Percentiles rank a stretch among this genome's conserved stretches.
Evolutionary conservation across 2,113 vertebrate species (phyloP).

Genomic region (Pterocles burchelli): DNA sequence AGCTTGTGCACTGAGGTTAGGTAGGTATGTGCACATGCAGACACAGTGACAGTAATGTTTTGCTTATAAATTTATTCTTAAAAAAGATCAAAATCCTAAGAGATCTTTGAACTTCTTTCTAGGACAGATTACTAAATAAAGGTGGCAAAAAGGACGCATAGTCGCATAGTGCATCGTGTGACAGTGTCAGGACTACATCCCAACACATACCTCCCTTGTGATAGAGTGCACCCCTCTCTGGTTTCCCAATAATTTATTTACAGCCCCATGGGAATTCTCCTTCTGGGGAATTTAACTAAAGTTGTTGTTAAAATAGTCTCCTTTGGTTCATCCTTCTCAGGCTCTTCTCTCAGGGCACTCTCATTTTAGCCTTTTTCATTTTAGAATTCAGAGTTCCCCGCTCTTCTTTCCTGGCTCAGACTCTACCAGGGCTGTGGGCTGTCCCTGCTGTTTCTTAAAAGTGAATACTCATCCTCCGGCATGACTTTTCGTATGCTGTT

Average conservation of each 20-base stretch:
- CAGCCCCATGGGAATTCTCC: neutral
- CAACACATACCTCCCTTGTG: neutral
- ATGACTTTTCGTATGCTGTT: neutral
- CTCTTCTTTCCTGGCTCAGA: neutral
- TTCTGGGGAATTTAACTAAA: neutral
- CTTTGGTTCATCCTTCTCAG: neutral
- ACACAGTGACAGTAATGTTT: neutral
- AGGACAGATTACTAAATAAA: neutral
- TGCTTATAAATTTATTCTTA: neutral
- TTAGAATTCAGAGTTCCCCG: neutral
- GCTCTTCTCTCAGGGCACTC: neutral
- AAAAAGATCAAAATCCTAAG: neutral
- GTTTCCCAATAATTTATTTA: neutral
- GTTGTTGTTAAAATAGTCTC: neutral
- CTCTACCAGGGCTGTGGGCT: neutral
- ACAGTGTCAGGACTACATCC: neutral
- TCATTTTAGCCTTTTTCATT: neutral
- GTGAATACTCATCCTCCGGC: neutral
- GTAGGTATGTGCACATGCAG: neutral
- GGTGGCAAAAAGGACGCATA: rapidly evolving
- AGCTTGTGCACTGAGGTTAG: neutral
- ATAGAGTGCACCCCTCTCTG: neutral
- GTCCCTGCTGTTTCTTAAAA: neutral
- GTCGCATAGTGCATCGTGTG: neutral
- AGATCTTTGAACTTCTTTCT: neutral